These are phyloP conservation scores for Macropus fuliginosus DNA, from an alignment of 2,797 vertebrate genomes.

Conservation along the genomic window DNA sequence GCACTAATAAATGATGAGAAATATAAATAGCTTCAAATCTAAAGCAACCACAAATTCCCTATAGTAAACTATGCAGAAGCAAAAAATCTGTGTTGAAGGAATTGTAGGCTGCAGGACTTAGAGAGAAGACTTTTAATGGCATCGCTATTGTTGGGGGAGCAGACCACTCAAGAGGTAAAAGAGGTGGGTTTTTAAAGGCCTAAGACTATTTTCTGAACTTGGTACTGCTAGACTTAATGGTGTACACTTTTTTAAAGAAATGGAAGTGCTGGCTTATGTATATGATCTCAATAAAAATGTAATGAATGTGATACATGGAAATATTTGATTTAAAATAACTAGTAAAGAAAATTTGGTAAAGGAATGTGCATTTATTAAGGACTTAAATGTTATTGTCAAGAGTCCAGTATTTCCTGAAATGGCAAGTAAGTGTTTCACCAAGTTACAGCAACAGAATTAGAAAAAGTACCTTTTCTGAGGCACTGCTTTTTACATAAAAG, in stretches of 20 bases:
- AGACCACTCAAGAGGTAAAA: conserved; percentile 59
- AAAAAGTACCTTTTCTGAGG: conserved; percentile 44
- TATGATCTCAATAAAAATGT: conserved; percentile 37
- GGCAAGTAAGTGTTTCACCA: conserved; percentile 33
- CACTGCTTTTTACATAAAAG: conserved; percentile 28
- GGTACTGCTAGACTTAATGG: conserved; percentile 48
- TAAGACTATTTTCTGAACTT: conserved; percentile 48
- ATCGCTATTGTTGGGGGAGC: conserved; percentile 19
- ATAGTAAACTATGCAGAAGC: conserved; percentile 60
- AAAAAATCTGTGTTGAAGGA: conserved; percentile 38
- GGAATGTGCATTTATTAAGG: conserved; percentile 8
- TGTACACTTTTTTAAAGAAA: conserved; percentile 60
- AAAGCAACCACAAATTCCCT: conserved; percentile 35
- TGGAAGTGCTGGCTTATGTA: conserved; percentile 23
- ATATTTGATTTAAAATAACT: conserved; percentile 57
- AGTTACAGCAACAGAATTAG: conserved; percentile 12
- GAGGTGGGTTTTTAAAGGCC: conserved; percentile 46
- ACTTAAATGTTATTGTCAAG: conserved; percentile 31
- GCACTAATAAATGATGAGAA: conserved; percentile 23
- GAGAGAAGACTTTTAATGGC: not conserved
- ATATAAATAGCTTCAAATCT: conserved; percentile 19
- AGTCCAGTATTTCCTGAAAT: conserved; percentile 46
- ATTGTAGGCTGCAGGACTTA: conserved; percentile 37
- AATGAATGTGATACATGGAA: conserved; percentile 41
- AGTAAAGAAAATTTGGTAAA: conserved; percentile 49